Conservation (phyloP, 2,888 invertebrate species). For the Mystacides longicornis region DNA sequence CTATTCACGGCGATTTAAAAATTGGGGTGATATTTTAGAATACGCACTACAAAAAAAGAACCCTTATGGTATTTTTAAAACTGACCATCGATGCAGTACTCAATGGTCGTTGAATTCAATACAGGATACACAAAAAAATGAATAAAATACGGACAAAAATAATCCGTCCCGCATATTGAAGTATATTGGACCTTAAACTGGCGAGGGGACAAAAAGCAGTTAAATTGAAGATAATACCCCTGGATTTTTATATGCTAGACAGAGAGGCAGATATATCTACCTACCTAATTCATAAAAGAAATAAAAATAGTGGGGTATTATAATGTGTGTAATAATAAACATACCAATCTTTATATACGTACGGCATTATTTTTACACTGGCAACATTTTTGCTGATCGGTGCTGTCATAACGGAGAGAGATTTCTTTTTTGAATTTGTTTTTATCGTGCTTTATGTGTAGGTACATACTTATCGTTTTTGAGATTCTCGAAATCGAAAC, state of each 20-base stretch:
- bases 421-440: too few relatives aligned
- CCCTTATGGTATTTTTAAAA: slow-evolving; percentile 11
- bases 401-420: neutral
- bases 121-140: too few relatives aligned
- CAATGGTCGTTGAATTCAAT: slow-evolving; percentile 22
- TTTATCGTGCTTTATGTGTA: too few relatives aligned
- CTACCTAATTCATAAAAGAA: neutral
- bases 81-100: slow-evolving; percentile 22
- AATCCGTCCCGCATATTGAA: slow-evolving; percentile 23
- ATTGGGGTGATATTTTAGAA: neutral
- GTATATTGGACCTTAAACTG: slow-evolving; percentile 12
- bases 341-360: too few relatives aligned
- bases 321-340: neutral
- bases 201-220: slow-evolving; percentile 13
- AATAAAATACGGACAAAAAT: slow-evolving; percentile 20
- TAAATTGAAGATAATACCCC: neutral
- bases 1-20: neutral
- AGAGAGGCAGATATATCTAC: neutral
- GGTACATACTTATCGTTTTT: too few relatives aligned
- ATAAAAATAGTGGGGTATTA: neutral
- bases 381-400: neutral
- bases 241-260: neutral
- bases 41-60: neutral
- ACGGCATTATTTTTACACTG: neutral
- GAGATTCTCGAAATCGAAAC: too few relatives aligned